These are phyloP conservation scores for Poecilia velifera DNA, from an alignment of 2,797 vertebrate genomes.

Conservation along the genomic window DNA sequence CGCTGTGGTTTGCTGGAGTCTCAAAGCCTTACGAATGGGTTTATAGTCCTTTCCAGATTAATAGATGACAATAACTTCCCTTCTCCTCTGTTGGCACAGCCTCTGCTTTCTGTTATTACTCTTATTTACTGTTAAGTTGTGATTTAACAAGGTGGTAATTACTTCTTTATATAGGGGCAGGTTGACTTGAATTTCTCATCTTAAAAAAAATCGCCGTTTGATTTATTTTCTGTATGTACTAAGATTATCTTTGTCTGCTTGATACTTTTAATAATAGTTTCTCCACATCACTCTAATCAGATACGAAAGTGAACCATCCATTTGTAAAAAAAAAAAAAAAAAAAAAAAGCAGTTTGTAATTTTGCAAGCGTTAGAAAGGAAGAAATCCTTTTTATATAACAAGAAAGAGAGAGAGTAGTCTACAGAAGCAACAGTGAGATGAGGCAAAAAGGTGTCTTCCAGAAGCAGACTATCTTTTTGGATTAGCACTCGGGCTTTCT, in stretches of 20 bases:
- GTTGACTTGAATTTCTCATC: not conserved
- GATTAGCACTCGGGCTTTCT: slow-evolving; percentile 31
- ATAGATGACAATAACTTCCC: not conserved
- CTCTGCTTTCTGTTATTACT: not conserved
- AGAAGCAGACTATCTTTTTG: slow-evolving; percentile 30
- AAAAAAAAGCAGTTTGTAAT: not conserved
- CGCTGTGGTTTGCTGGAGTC: not conserved
- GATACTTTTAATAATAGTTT: not conserved
- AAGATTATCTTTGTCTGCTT: not conserved
- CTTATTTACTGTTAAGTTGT: not conserved
- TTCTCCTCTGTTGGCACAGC: not conserved
- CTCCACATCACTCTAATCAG: not conserved
- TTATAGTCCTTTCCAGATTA: not conserved
- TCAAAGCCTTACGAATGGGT: not conserved
- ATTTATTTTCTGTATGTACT: not conserved
- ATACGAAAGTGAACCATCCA: not conserved
- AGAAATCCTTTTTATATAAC: slow-evolving; percentile 35
- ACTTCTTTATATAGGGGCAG: not conserved
- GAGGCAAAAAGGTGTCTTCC: slow-evolving; percentile 26
- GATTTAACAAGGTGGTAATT: not conserved
- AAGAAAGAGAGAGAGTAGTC: not conserved
- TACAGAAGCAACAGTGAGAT: slow-evolving; percentile 19
- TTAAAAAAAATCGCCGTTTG: no score
- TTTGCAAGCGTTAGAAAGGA: slow-evolving; percentile 14
- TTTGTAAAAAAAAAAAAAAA: not conserved